These are phyloP conservation scores for Plecotus auritus DNA, from an alignment of 2,113 vertebrate genomes.

Conservation along the genomic window DNA sequence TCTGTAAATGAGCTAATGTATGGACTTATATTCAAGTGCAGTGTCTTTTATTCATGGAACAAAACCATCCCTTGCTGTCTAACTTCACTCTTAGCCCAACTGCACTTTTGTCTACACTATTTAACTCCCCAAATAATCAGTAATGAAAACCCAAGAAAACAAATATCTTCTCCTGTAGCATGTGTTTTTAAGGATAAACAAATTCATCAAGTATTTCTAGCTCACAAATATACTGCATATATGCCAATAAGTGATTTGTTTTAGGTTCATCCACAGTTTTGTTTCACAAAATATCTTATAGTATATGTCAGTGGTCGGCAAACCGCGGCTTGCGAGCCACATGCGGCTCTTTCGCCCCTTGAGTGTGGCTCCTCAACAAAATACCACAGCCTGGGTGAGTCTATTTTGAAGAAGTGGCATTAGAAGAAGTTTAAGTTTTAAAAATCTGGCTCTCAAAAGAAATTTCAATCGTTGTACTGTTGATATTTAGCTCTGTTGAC, in stretches of 20 bases:
- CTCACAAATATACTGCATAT: not conserved
- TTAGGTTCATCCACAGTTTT: not conserved
- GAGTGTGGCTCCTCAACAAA: too few relatives aligned
- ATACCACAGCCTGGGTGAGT: too few relatives aligned
- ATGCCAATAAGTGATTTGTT: not conserved
- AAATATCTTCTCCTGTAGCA: not conserved
- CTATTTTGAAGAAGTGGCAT: too few relatives aligned
- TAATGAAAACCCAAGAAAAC: not conserved
- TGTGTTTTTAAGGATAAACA: not conserved
- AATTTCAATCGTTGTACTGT: too few relatives aligned
- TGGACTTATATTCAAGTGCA: not conserved
- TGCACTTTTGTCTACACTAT: not conserved
- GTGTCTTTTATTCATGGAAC: not conserved
- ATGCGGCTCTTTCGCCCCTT: too few relatives aligned
- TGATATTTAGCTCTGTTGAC: too few relatives aligned
- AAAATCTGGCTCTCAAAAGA: too few relatives aligned
- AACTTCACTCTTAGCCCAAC: not conserved
- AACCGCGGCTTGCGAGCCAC: too few relatives aligned
- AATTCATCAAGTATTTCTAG: not conserved
- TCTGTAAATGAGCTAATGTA: not conserved
- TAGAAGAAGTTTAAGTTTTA: too few relatives aligned
- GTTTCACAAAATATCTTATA: not conserved
- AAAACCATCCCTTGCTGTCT: not conserved
- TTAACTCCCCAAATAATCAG: not conserved
- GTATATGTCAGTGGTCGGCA: not conserved